Base-by-base conservation (phyloP, 2,797 vertebrate species). In the Anabacerthia variegaticeps region DNA sequence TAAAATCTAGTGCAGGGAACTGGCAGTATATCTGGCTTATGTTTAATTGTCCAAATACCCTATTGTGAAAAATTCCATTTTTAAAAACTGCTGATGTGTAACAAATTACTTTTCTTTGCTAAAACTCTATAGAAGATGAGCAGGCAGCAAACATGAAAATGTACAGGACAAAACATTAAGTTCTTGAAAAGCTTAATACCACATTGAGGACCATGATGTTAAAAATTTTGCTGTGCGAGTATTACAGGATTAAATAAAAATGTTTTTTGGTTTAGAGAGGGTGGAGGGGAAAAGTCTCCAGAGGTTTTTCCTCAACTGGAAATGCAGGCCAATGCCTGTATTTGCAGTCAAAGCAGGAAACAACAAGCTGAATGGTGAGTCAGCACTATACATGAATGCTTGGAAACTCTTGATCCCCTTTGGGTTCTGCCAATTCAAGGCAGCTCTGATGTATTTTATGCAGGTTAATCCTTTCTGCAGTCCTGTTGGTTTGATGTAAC, bases 1-100 rank as follows among this genome's bases (percentile, higher is more conserved):
- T 96, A 76, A 97, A 97, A 97, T 96, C 94, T 94, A 93, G 72
- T 96, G 72, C 46, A 83, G 85, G 79, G 82, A 96, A 63, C 93
- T 88, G 92, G 75, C 89, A 95, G 20, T 96, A 90, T 96, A 90
- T 94, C 81, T 95, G 49, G 81, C 86, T 97, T 96, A 95, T 95
- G 97, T 97, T 97, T 97, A 97, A 97, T 93, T 91, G 96, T 92
- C 88, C 89, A 94, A 95, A 69, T 96, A 92, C 78, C 88, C 85
- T 93, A 49, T 96, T 94, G 91, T 96, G 91, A 94, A 97, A 95
- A 77, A 85, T 89, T 91, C 80, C 65, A 92, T 96, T 97, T 97
- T 95, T 92, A 94, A 96, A 97, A 96, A 48, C 72, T 89, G 51
- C 82, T 81, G 48, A 93, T 92, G 90, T 88, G 62, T 96, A 92